Percentiles rank a stretch among this genome's conserved stretches.
These are phyloP conservation scores for Masticophis lateralis DNA, from an alignment of 2,797 vertebrate genomes.

Conservation along the genomic window DNA sequence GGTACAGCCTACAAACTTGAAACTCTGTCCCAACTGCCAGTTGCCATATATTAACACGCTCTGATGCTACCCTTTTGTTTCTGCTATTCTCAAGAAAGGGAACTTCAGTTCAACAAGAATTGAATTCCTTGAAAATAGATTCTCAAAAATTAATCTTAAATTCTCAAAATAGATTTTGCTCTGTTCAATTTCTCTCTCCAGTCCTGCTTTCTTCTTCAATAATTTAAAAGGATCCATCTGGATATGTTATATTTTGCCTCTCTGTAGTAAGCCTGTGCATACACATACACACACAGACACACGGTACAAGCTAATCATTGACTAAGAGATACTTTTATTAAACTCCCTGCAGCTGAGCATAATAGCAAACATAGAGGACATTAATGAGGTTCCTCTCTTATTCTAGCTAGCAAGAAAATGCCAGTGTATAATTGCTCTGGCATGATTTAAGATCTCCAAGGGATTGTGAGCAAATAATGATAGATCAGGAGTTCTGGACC, in stretches of 20 bases:
- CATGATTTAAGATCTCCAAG: background rate
- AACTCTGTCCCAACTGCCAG: too few relatives aligned
- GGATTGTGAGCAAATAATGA: background rate
- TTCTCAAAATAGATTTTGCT: background rate
- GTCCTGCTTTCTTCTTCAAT: background rate
- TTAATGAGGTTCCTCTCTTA: constrained; percentile 11
- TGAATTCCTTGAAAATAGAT: background rate
- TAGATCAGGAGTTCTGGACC: background rate
- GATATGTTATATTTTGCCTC: background rate
- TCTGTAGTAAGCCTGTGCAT: background rate
- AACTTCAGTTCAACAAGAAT: background rate
- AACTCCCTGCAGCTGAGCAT: constrained; percentile 10
- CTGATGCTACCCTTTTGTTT: background rate
- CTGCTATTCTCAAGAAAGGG: background rate
- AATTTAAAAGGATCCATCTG: background rate
- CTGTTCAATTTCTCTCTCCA: background rate
- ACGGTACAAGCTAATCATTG: background rate
- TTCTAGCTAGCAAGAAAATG: background rate
- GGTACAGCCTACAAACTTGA: too few relatives aligned
- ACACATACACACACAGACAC: background rate
- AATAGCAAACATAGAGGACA: background rate
- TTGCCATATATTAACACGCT: too few relatives aligned
- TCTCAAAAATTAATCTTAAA: background rate
- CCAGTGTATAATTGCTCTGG: background rate
- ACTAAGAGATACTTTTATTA: background rate